Conservation (phyloP, 2,888 invertebrate genomes). For the Athripsodes cinereus region DNA sequence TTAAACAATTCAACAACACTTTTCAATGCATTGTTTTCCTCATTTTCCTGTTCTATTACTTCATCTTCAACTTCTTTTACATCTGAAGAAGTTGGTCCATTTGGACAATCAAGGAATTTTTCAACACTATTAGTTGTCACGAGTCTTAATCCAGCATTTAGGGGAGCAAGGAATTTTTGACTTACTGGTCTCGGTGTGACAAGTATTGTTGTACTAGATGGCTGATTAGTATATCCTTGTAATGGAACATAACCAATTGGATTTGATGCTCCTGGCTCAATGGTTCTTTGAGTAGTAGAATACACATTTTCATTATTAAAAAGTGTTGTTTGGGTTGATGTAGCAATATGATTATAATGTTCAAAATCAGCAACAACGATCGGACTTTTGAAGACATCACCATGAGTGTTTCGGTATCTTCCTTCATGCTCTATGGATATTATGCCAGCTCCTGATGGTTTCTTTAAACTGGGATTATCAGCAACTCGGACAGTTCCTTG, state of each 20-base stretch:
- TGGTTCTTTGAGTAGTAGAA: conserved; percentile 31
- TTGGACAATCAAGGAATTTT: conserved; percentile 39
- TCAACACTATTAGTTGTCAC: conserved; percentile 43
- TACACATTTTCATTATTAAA: conserved; percentile 19
- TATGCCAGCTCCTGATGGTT: conserved; percentile 23
- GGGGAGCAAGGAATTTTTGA: conserved; percentile 53
- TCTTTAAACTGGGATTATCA: conserved; percentile 14
- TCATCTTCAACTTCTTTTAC: conserved; percentile 41
- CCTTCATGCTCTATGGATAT: conserved; percentile 20
- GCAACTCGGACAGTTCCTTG: conserved; percentile 18
- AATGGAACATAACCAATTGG: conserved; percentile 7
- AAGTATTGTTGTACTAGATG: conserved; percentile 32
- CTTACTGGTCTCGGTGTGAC: conserved; percentile 53
- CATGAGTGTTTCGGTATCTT: conserved; percentile 6
- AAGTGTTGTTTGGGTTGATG: conserved; percentile 8
- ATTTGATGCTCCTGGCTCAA: conserved; percentile 29
- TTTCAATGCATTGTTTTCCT: conserved; percentile 32
- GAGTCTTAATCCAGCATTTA: conserved; percentile 53
- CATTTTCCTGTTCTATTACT: conserved; percentile 34
- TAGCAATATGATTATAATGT: conserved; percentile 2
- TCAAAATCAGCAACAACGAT: conserved; percentile 38
- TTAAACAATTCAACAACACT: conserved; percentile 60
- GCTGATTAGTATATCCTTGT: conserved; percentile 10
- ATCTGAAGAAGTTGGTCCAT: conserved; percentile 36
- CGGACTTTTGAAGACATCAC: conserved; percentile 29